A percentile compares a stretch with the other conserved stretches of the same genome.
phyloP scores from a whole-genome alignment of 2,113 vertebrate genomes.

The Neodontobutis hainanensis region DNA sequence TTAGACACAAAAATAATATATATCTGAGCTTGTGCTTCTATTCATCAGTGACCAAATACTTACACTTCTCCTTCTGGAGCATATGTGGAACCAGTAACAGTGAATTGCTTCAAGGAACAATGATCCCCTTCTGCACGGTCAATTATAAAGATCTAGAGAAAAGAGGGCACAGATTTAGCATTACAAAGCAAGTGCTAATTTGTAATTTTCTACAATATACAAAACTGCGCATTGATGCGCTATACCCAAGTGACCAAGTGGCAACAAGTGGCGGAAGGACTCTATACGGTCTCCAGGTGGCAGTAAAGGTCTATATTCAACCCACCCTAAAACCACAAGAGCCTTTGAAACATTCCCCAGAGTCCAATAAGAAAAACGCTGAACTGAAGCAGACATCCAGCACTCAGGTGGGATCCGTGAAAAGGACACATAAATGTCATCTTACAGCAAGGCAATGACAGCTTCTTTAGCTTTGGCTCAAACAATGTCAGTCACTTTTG shows the following conservation, averaged over 20 bases:
- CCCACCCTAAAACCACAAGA: background rate
- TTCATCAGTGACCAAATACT: conserved; percentile 68
- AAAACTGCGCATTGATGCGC: no score
- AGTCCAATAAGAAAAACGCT: conserved; percentile 24
- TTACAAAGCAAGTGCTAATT: no score
- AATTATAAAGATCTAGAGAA: conserved; percentile 91
- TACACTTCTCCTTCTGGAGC: conserved; percentile 96
- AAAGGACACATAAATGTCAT: conserved; percentile 51
- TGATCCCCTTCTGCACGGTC: conserved; percentile 85
- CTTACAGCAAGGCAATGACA: conserved; percentile 30
- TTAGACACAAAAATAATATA: background rate
- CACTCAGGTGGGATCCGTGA: conserved; percentile 9
- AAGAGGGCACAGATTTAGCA: background rate
- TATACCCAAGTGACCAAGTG: no score
- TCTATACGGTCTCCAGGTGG: conserved; percentile 56
- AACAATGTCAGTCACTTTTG: background rate
- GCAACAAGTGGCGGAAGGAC: background rate
- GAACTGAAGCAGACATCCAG: conserved; percentile 51
- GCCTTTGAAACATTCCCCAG: conserved; percentile 23
- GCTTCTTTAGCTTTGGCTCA: background rate
- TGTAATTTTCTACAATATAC: no score
- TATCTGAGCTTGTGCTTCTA: no score
- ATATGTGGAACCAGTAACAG: conserved; percentile 93
- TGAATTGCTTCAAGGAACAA: conserved; percentile 93
- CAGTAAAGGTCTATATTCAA: conserved; percentile 30